Conservation (phyloP, 2,797 vertebrate genomes). For the Buphagus erythrorhynchus region DNA sequence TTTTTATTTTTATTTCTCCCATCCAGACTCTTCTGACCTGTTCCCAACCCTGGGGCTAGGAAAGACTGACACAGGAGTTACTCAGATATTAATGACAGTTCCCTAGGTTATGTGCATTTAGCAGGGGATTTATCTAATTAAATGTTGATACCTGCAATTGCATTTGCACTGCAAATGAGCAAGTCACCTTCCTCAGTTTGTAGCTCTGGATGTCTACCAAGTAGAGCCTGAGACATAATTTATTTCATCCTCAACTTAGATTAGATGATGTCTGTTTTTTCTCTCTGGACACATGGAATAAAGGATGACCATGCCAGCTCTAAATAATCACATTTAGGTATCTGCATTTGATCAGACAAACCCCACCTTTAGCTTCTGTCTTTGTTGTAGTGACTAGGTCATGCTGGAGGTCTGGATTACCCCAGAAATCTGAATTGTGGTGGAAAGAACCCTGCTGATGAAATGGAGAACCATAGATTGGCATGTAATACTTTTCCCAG, state of each 20-base stretch:
- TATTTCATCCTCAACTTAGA: not conserved
- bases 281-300: not conserved
- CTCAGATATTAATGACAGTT: not conserved
- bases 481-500: not conserved
- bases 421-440: fast-evolving
- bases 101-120: not conserved
- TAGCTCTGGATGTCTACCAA: not conserved
- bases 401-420: not conserved
- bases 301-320: not conserved
- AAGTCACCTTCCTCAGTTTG: not conserved
- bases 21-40: not conserved
- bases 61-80: not conserved
- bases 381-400: not conserved
- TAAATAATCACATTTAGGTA: not conserved
- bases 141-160: not conserved
- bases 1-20: not conserved
- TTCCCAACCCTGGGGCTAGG: not conserved
- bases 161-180: not conserved
- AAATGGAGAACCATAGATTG: not conserved
- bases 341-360: not conserved
- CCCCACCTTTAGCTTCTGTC: not conserved
- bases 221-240: not conserved
- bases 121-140: not conserved
- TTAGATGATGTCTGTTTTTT: not conserved
- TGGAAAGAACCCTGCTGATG: not conserved